These are phyloP conservation scores for Oophaga sylvatica DNA, from an alignment of 2,797 vertebrate genomes.

Conservation along the genomic window DNA sequence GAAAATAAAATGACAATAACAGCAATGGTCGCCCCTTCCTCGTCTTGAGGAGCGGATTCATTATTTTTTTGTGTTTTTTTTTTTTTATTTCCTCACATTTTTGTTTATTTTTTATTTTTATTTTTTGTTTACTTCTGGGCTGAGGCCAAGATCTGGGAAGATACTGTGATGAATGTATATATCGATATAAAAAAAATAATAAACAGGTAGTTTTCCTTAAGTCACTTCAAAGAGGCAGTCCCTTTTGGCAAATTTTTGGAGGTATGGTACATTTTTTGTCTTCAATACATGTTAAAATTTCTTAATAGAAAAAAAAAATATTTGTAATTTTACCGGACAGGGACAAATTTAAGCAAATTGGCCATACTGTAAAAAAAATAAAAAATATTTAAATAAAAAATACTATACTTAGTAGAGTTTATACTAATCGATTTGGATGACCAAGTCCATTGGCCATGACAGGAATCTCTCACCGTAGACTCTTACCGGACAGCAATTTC, in stretches of 20 bases:
- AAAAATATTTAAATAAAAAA: not conserved
- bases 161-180: conserved; percentile 32
- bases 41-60: conserved; percentile 46
- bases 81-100: conserved; percentile 13
- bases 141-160: conserved; percentile 56
- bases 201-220: not conserved
- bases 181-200: not conserved
- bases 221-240: conserved; percentile 46
- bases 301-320: not conserved
- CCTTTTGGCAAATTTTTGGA: conserved; percentile 5
- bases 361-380: not conserved
- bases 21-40: conserved; percentile 68
- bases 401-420: not conserved
- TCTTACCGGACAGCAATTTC: too few species aligned
- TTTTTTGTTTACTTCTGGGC: conserved; percentile 30
- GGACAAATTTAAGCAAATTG: not conserved
- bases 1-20: conserved; percentile 61
- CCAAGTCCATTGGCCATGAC: too few species aligned
- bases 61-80: conserved; percentile 20
- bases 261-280: not conserved
- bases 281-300: not conserved
- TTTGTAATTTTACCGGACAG: not conserved
- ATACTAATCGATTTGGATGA: too few species aligned
- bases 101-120: not conserved
- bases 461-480: too few species aligned